Percentiles rank a stretch among this genome's conserved stretches.
phyloP scores from a whole-genome alignment of 2,888 invertebrate species.

The Formica aserva region DNA sequence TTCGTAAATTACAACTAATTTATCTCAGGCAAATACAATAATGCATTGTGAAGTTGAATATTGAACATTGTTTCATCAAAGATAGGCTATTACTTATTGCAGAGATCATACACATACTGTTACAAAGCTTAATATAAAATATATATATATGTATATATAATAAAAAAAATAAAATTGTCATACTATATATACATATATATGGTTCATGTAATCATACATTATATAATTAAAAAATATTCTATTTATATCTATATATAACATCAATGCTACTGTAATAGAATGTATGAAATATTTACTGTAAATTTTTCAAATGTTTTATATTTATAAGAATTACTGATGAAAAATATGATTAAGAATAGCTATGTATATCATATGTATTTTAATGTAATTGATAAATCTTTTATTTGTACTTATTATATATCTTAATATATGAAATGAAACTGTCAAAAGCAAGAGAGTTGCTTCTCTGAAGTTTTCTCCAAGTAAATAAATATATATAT shows the following conservation, averaged over 20 bases:
- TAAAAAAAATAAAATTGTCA: slow-evolving; percentile 16
- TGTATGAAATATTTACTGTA: slow-evolving; percentile 59
- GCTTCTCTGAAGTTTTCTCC: neutral
- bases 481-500: slow-evolving; percentile 13
- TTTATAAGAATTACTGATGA: slow-evolving; percentile 28
- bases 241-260: slow-evolving; percentile 18
- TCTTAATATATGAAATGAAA: slow-evolving; percentile 42
- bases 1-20: slow-evolving; percentile 66
- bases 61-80: slow-evolving; percentile 45
- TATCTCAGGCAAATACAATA: slow-evolving; percentile 57
- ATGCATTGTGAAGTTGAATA: slow-evolving; percentile 59
- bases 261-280: slow-evolving; percentile 51
- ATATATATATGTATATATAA: slow-evolving; percentile 39
- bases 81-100: slow-evolving; percentile 69
- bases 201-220: slow-evolving; percentile 8
- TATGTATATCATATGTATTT: slow-evolving; percentile 11
- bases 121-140: slow-evolving; percentile 60
- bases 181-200: slow-evolving; percentile 22
- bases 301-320: slow-evolving; percentile 40
- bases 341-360: slow-evolving; percentile 40
- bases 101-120: slow-evolving; percentile 62
- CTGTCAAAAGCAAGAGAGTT: slow-evolving; percentile 17
- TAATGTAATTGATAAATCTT: slow-evolving; percentile 29
- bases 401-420: slow-evolving; percentile 68
- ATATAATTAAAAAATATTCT: slow-evolving; percentile 42